Evolutionary conservation across 2,888 invertebrate species (phyloP), one percentile per base, ranked within the genome.

Genomic region (Megalurothrips usitatus): DNA sequence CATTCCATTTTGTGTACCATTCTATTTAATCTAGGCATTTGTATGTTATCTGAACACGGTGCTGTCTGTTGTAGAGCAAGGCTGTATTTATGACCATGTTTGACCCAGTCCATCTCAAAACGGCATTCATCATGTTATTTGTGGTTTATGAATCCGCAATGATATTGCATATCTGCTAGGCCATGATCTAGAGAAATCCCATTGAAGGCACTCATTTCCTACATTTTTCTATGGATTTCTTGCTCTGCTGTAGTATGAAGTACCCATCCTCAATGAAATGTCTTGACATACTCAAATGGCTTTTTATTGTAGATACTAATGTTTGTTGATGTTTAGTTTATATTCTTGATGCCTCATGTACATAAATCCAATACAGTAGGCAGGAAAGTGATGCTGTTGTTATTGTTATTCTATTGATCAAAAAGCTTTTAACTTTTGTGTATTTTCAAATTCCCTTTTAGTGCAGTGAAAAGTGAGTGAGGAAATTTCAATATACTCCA

Each of bases 1-100:
- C 68, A 75, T 75, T 75, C 68, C 68, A 75, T 75, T 75, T 75
- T 75, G 68, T 75, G 10, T 75, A 75, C 26, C 68, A 75, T 75
- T 75, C 68, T 75, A 75, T 75, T 75, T 26, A 26, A 75, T 75
- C 10, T 75, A 75, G 68, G 26, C 8, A 23, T 26, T 26, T 75
- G 26, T 23, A 26, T 75, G 68, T 75, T 75, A 58, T 6, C 58
- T 19, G 19, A 19, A 17, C 58, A 58, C 17, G 1, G 17, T 17
- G 6, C 0, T 58, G 11, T 58, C 19, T 58, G 17, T 58, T 58
- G 6, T n/a, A 58, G n/a, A 58, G 58, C 12, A 58, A 58, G n/a
- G 14, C n/a, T 58, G 17, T 52, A 8, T 58, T 58, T 43, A 43
- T 43, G 34, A 43, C 34, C 34, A 43, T 43, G 34, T 43, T 43